Conservation (phyloP, 2,797 vertebrate genomes). For the Hybognathus amarus region DNA sequence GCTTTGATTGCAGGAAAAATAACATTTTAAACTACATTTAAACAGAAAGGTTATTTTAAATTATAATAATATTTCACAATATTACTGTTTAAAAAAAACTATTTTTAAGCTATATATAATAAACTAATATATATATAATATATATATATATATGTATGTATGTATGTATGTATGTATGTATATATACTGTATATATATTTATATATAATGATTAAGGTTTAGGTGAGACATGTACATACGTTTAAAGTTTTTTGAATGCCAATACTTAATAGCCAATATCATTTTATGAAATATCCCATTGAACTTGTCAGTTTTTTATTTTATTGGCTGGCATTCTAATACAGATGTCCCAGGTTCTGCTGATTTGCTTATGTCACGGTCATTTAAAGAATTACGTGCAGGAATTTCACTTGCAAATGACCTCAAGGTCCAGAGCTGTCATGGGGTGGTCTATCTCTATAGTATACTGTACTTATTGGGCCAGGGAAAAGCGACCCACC, state of each 20-base stretch:
- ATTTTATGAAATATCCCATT: not conserved
- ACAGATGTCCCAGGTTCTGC: not conserved
- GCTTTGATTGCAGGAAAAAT: not conserved
- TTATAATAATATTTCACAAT: not conserved
- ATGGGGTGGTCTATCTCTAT: not conserved
- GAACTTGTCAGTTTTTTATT: not conserved
- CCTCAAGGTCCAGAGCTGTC: not conserved
- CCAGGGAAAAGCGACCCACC: not conserved
- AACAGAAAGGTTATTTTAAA: not conserved
- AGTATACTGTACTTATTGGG: not conserved
- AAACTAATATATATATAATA: too few species aligned
- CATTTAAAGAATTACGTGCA: conserved; percentile 5
- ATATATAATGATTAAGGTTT: not conserved
- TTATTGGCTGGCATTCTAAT: not conserved
- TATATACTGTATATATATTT: too few species aligned
- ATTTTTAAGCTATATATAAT: too few species aligned
- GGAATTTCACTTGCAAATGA: conserved; percentile 12
- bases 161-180: too few species aligned
- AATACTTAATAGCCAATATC: not conserved
- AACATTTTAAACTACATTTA: too few species aligned
- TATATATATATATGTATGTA: too few species aligned
- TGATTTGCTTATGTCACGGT: not conserved
- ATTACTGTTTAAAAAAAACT: not conserved
- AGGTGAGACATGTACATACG: not conserved
- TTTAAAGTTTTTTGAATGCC: not conserved